Conservation (phyloP, 1,140 invertebrate genomes). For the Sipha flava region DNA sequence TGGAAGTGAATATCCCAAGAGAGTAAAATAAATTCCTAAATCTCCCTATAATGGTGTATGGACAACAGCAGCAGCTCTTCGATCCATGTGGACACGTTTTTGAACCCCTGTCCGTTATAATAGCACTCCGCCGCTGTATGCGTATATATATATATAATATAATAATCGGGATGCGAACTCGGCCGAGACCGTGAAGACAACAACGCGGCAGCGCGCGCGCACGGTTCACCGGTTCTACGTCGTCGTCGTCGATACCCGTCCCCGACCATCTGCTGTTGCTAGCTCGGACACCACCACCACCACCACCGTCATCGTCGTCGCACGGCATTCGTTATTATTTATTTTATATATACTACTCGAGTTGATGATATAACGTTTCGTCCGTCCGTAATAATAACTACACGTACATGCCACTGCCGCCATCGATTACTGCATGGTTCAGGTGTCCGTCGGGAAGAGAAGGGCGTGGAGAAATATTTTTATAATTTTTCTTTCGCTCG, state of each 20-base stretch:
- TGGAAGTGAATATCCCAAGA: too few relatives aligned
- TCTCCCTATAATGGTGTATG: too few relatives aligned
- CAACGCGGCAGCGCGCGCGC: neutral
- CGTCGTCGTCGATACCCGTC: neutral
- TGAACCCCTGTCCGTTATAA: neutral
- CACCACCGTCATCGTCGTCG: neutral
- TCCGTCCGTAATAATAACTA: neutral
- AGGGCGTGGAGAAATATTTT: neutral
- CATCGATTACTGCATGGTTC: neutral
- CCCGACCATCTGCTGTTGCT: constrained; percentile 5
- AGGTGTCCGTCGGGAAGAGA: neutral
- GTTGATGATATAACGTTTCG: neutral
- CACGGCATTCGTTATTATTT: neutral
- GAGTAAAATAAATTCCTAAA: too few relatives aligned
- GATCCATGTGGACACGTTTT: neutral
- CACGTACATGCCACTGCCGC: neutral
- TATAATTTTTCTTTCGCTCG: neutral
- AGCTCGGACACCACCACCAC: neutral
- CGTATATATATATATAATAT: neutral
- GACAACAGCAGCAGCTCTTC: too few relatives aligned
- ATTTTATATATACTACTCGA: neutral
- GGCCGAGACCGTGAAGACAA: neutral
- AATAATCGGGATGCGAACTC: constrained; percentile 26
- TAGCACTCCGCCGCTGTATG: too few relatives aligned
- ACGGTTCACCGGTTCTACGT: constrained; percentile 24